Evolutionary conservation across 2,888 invertebrate genomes (phyloP).

Genomic region (Pyralis farinalis): DNA sequence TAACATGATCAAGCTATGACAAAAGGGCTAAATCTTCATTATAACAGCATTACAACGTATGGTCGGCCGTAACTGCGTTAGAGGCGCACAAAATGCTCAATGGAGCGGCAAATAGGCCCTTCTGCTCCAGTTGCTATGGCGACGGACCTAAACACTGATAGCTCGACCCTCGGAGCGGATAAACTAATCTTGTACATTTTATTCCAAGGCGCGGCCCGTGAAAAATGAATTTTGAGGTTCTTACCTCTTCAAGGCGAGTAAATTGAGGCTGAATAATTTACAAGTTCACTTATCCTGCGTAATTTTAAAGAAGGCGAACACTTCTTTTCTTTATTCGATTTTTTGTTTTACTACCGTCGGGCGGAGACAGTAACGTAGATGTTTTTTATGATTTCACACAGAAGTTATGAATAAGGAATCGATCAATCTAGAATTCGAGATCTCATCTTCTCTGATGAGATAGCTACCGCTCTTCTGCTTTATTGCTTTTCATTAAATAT

Average conservation of each 20-base stretch:
- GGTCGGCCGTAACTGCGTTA: slow-evolving; percentile 50
- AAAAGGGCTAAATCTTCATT: slow-evolving; percentile 39
- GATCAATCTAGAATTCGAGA: not conserved
- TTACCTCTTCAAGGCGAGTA: slow-evolving; percentile 38
- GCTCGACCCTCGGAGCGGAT: slow-evolving; percentile 31
- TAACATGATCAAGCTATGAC: not conserved
- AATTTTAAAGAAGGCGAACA: slow-evolving; percentile 11
- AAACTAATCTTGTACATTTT: slow-evolving; percentile 57
- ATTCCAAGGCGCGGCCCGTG: slow-evolving; percentile 41
- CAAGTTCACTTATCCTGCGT: slow-evolving; percentile 31
- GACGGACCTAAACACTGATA: slow-evolving; percentile 53
- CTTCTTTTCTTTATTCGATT: slow-evolving; percentile 2
- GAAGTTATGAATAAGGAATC: slow-evolving; percentile 2
- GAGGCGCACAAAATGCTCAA: slow-evolving; percentile 52
- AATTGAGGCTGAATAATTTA: slow-evolving; percentile 55
- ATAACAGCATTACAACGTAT: slow-evolving; percentile 42
- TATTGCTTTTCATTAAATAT: too few species aligned
- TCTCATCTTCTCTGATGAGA: too few species aligned
- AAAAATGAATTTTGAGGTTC: slow-evolving; percentile 59
- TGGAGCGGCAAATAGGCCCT: slow-evolving; percentile 70
- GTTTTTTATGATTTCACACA: not conserved
- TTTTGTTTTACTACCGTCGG: slow-evolving; percentile 1
- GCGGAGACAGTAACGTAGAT: not conserved
- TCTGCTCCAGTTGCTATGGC: slow-evolving; percentile 63
- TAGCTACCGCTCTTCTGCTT: too few species aligned